Base-by-base conservation (phyloP, 2,888 invertebrate species). In the Rotaria magnacalcarata region DNA sequence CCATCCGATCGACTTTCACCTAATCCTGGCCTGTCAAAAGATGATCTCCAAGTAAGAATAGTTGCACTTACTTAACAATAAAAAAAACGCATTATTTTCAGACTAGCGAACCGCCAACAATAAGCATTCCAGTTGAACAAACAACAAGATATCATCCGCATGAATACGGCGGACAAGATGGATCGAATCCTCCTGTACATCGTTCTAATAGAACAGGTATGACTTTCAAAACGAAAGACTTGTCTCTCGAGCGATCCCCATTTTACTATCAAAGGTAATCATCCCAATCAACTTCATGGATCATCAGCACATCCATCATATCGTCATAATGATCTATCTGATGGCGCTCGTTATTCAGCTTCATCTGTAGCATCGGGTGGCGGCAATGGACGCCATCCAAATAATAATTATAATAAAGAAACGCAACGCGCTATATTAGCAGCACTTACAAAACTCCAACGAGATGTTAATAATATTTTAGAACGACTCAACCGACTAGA, bases 401-500 rank as follows among this genome's bases (percentile, higher is more conserved):
- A 80, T 47, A 80, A 80, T 47, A 80, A n/a, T 47, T 43, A 80
- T n/a, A 47, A 47, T n/a, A 80, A 43, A 80, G 47, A 80, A 47
- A 80, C 80, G 47, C 80, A 80, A 80, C 80, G 80, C 47, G 80
- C 43, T 47, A 80, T 80, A 47, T 5, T 80, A n/a, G 21, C 80
- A 80, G 47, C 47, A n/a, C n/a, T 80, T 14, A 80, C 47, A 21
- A 80, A 80, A 80, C 47, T 80, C n/a, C 80, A 80, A n/a, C 80
- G 24, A 4, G 80, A 80, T 80, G 80, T 80, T 43, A 80, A 80
- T 47, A 80, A 80, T 47, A 47, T 80, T 11, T 47, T 80, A 43
- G 80, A 80, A n/a, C 43, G 80, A 80, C 80, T 80, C 41, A 80
- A 80, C 47, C 80, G 47, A 47, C 47, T 80, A 80, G 80, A 80